These are phyloP conservation scores for Calliphora vicina DNA, from an alignment of 1,140 invertebrate species.

Conservation along the genomic window DNA sequence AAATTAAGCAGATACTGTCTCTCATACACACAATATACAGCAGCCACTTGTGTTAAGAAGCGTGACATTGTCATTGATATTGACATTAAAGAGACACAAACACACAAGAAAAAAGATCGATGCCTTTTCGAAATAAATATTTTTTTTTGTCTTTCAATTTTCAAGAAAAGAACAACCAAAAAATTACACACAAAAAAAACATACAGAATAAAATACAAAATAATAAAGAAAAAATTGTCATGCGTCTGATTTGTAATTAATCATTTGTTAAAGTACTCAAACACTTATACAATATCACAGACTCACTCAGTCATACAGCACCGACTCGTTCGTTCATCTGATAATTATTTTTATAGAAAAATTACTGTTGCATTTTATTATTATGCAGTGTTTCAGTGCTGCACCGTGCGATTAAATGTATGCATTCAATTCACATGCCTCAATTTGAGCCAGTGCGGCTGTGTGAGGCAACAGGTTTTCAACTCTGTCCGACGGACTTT, in stretches of 20 bases:
- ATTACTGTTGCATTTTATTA: neutral
- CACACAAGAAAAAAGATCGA: neutral
- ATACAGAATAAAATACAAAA: neutral
- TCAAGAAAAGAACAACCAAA: neutral
- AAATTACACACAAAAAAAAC: neutral
- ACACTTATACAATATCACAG: neutral
- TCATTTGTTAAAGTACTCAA: neutral
- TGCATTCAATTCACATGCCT: too few species aligned
- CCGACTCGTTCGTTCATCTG: neutral
- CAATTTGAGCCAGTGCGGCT: neutral
- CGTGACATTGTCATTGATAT: conserved; percentile 26
- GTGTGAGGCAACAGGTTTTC: neutral
- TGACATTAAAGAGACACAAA: neutral
- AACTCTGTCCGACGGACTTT: neutral
- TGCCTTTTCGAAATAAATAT: too few species aligned
- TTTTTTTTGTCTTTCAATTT: too few species aligned
- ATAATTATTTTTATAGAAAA: neutral
- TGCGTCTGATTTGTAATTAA: conserved; percentile 14
- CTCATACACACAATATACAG: neutral
- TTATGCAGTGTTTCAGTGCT: too few species aligned
- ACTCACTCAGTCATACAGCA: neutral
- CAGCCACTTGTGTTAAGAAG: conserved; percentile 23
- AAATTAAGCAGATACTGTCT: neutral
- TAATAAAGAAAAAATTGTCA: neutral
- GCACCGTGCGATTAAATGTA: too few species aligned